Evolutionary conservation across 2,888 invertebrate species (phyloP).

Genomic region (Disparrhopalites patrizii): DNA sequence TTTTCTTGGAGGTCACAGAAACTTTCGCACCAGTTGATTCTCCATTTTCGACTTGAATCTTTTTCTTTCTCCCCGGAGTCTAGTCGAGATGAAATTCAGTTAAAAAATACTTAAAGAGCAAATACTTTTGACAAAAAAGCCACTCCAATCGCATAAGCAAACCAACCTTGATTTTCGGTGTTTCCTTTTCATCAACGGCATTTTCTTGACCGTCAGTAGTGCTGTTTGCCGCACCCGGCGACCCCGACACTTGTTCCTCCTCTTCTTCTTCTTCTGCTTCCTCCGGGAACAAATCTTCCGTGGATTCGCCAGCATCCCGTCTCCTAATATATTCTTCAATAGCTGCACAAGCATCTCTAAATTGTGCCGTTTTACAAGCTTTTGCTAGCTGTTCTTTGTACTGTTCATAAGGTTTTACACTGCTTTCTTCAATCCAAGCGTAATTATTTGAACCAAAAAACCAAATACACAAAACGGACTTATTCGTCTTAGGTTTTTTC

Average conservation of each 20-base stretch:
- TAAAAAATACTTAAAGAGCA: background rate
- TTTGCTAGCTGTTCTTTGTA: constrained; percentile 73
- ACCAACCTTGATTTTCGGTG: constrained; percentile 6
- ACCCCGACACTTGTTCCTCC: constrained; percentile 6
- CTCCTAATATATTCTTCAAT: constrained; percentile 68
- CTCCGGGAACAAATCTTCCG: constrained; percentile 22
- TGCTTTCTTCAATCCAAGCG: constrained; percentile 83
- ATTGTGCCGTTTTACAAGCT: constrained; percentile 68
- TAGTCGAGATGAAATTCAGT: background rate
- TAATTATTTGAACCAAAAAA: constrained; percentile 92
- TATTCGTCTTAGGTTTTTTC: constrained; percentile 71
- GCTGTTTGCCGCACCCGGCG: constrained; percentile 11
- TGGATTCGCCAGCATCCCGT: constrained; percentile 37
- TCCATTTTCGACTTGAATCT: constrained; percentile 30
- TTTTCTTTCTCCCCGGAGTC: constrained; percentile 25
- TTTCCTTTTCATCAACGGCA: constrained; percentile 20
- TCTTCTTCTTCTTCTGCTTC: constrained; percentile 18
- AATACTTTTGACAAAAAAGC: background rate
- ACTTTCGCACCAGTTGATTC: constrained; percentile 24
- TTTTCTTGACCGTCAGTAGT: constrained; percentile 6
- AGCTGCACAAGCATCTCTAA: constrained; percentile 73
- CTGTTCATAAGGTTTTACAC: constrained; percentile 75
- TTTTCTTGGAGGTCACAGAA: constrained; percentile 24
- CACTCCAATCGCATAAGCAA: background rate
- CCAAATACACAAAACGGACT: constrained; percentile 77